Evolutionary conservation across 2,113 vertebrate species (phyloP).

Genomic region (Chionomys nivalis): DNA sequence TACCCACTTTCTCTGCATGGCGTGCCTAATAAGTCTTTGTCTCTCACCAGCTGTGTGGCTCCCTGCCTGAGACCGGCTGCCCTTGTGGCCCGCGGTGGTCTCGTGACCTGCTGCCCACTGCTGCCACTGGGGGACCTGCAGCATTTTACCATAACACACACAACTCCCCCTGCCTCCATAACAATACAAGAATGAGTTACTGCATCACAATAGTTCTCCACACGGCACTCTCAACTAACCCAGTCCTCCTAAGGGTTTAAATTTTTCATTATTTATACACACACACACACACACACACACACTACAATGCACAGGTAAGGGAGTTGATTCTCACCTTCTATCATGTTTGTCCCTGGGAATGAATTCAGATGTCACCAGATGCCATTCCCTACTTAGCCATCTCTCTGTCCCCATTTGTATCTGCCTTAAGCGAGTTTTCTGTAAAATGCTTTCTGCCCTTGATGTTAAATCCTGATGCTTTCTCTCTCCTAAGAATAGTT

Average conservation of each 20-base stretch:
- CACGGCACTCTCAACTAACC: background rate
- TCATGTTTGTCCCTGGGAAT: no score
- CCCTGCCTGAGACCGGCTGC: no score
- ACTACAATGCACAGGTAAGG: no score
- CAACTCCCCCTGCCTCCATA: background rate
- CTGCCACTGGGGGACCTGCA: no score
- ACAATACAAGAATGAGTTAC: background rate
- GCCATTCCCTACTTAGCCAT: background rate
- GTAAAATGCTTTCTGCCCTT: background rate
- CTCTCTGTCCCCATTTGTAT: background rate
- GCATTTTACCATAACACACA: no score
- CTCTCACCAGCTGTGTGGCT: no score
- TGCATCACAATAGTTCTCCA: background rate
- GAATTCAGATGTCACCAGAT: background rate
- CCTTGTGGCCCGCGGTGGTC: no score
- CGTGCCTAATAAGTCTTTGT: no score
- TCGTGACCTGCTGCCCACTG: no score
- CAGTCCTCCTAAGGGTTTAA: no score
- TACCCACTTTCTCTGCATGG: no score
- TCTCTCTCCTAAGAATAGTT: slow-evolving; percentile 5
- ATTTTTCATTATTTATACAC: background rate
- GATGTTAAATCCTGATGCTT: slow-evolving; percentile 4
- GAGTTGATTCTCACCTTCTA: background rate
- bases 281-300: background rate
- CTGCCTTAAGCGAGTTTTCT: background rate